Evolutionary conservation across 2,113 vertebrate species (phyloP), one percentile per base, ranked within the genome.

Genomic region (Formicarius rufipectus): DNA sequence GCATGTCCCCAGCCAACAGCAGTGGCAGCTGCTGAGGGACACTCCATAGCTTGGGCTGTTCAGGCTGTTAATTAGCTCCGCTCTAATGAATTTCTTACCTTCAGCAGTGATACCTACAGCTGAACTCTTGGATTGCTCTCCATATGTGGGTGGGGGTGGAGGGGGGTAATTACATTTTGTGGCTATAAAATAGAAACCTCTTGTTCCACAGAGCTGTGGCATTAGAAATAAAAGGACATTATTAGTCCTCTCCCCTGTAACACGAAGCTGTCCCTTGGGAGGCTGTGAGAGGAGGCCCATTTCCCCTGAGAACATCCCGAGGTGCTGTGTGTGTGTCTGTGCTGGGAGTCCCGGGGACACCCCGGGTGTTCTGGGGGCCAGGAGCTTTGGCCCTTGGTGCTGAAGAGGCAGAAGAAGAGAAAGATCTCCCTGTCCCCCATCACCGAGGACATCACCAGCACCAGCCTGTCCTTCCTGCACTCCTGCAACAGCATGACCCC

Each of bases 241-340:
- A 33, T n/a, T 80, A 53, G 55, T 74, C 30, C 52, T 39, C 59
- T 69, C 50, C 22, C 73, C 22, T 68, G 56, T 60, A 72, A 56
- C 1, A 7, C 45, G 63, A 44, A 39, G 30, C 15, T 72, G 66
- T 22, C 19, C 35, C 2, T 1, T 14, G 3, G 59, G 83, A 28
- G 25, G 72, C 67, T 59, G n/a, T 0, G 1, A 30, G 30, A 50
- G 67, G 64, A 50, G 44, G 59, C 35, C 7, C 14, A 2, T 24
- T 1, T 18, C 18, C 67, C 68, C 7, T 1, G 7, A 19, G 59
- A 83, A 3, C 9, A 20, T 15, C 39, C 9, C 0, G 2, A 39
- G 50, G 7, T 44, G 53, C 49, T 78, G 63, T 40, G 15, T 37
- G 64, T n/a, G 50, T n/a, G 49, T 8, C 62, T 10, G 0, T 0